Evolutionary conservation across 2,797 vertebrate genomes (phyloP).

Genomic region (Acanthurus leucopareius): DNA sequence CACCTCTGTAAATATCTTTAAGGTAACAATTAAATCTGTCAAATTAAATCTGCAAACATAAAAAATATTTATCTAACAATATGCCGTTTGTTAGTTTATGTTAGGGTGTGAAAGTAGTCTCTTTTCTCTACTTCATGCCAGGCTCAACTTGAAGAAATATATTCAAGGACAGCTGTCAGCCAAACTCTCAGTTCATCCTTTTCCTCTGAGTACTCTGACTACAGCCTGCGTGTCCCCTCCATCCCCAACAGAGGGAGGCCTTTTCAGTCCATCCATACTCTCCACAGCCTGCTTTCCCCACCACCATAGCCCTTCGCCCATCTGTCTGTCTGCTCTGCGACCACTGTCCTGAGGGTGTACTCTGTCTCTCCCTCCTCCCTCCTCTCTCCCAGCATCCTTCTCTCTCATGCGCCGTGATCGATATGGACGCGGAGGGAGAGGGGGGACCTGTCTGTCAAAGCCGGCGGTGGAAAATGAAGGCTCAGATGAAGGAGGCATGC

Average conservation of each 20-base stretch:
- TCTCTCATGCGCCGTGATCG: conserved; percentile 83
- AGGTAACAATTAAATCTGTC: background rate
- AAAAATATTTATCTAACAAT: conserved; percentile 8
- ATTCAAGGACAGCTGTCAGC: conserved; percentile 77
- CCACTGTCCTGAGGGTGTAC: conserved; percentile 80
- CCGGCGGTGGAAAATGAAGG: conserved; percentile 82
- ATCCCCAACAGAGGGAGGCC: conserved; percentile 81
- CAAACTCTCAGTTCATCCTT: conserved; percentile 62
- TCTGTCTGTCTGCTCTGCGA: conserved; percentile 77
- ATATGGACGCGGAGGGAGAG: conserved; percentile 85
- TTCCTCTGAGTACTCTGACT: conserved; percentile 55
- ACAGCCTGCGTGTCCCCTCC: conserved; percentile 72
- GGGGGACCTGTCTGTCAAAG: conserved; percentile 86
- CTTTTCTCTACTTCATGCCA: conserved; percentile 38
- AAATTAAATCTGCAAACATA: background rate
- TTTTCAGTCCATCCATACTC: conserved; percentile 64
- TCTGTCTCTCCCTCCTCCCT: conserved; percentile 73
- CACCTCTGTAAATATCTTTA: background rate
- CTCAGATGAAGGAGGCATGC: conserved; percentile 84
- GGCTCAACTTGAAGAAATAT: conserved; percentile 58
- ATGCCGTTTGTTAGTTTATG: background rate
- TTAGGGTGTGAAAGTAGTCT: conserved; percentile 22
- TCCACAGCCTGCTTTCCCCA: conserved; percentile 58
- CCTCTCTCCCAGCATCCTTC: conserved; percentile 70
- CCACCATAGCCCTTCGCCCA: conserved; percentile 64